These are phyloP conservation scores for Tenthredo livida DNA, from an alignment of 2,888 invertebrate species.

Conservation along the genomic window DNA sequence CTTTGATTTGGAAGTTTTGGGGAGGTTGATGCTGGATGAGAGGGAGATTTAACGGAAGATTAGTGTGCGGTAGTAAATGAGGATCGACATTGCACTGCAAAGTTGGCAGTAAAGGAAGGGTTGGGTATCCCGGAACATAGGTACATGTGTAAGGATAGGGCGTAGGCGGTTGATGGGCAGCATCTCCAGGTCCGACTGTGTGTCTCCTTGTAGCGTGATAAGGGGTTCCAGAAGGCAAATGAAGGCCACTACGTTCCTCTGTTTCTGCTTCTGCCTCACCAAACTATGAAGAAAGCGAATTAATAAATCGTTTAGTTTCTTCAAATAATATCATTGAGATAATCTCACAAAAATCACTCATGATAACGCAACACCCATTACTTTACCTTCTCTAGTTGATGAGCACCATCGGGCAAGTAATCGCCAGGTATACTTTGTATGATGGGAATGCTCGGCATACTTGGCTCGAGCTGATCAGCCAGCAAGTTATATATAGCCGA, in stretches of 20 bases:
- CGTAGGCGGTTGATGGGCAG: slow-evolving; percentile 85
- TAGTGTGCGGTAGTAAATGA: slow-evolving; percentile 87
- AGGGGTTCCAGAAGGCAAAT: slow-evolving; percentile 73
- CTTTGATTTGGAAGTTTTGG: slow-evolving; percentile 92
- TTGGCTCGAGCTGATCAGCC: slow-evolving; percentile 85
- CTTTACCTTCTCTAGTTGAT: slow-evolving; percentile 83
- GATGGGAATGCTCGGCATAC: slow-evolving; percentile 74
- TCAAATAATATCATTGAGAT: not conserved
- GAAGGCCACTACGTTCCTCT: slow-evolving; percentile 74
- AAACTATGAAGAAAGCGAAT: slow-evolving; percentile 72
- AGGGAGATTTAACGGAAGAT: slow-evolving; percentile 91
- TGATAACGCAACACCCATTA: not conserved
- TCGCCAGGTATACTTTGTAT: slow-evolving; percentile 76
- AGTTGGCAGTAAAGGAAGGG: slow-evolving; percentile 70
- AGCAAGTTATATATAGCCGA: slow-evolving; percentile 96
- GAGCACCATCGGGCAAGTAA: slow-evolving; percentile 78
- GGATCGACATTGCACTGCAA: slow-evolving; percentile 75
- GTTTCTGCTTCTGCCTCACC: slow-evolving; percentile 79
- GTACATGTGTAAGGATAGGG: slow-evolving; percentile 74
- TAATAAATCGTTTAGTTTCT: too few relatives aligned
- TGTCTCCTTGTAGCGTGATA: slow-evolving; percentile 89
- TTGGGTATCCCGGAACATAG: slow-evolving; percentile 70
- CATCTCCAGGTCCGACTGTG: slow-evolving; percentile 96
- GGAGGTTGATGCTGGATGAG: slow-evolving; percentile 91
- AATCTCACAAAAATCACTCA: not conserved